Evolutionary conservation across 2,797 vertebrate genomes (phyloP), one percentile per base, ranked within the genome.

Genomic region (Sebastes trivittatus): DNA sequence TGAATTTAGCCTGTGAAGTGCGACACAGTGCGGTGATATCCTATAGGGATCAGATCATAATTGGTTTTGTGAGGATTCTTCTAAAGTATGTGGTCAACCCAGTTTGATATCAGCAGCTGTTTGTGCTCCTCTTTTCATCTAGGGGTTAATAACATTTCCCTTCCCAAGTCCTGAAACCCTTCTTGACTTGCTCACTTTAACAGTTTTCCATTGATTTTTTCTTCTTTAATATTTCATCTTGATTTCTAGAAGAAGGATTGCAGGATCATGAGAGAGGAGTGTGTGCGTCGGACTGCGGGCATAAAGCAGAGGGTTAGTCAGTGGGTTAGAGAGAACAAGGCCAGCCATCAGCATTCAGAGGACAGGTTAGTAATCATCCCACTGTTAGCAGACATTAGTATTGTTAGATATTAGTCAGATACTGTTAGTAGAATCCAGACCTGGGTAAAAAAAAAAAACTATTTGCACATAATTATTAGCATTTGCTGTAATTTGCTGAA

Each of bases 321-420:
- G 83, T 78, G 85, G 78, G 86, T 93, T 93, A 93, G 90, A 87
- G 34, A 82, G 77, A 75, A 80, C 80, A 88, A 84, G 83, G 75
- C 82, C 91, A 94, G 93, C 92, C 90, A 85, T 80, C 76, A 91
- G 86, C 93, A 93, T 90, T 91, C 90, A 90, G 80, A 86, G 69
- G 38, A 90, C 67, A 88, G 81, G 92, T 95, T 95, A 95, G 94
- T 95, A 91, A 65, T 88, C 85, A 82, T 81, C 76, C 62, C 34
- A 85, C 74, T 87, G 91, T 93, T 94, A 95, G 94, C 88, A 93
- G 75, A 91, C 73, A 91, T 95, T 95, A 95, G 94, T 95, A 93
- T 60, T 87, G 94, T 95, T 94, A 95, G 92, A 86, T 81, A 93
- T 94, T 94, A 95, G 92, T 94, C 60, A 87, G 85, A 87, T 82